Base-by-base conservation (phyloP, 2,113 vertebrate genomes). In the Melospiza georgiana region DNA sequence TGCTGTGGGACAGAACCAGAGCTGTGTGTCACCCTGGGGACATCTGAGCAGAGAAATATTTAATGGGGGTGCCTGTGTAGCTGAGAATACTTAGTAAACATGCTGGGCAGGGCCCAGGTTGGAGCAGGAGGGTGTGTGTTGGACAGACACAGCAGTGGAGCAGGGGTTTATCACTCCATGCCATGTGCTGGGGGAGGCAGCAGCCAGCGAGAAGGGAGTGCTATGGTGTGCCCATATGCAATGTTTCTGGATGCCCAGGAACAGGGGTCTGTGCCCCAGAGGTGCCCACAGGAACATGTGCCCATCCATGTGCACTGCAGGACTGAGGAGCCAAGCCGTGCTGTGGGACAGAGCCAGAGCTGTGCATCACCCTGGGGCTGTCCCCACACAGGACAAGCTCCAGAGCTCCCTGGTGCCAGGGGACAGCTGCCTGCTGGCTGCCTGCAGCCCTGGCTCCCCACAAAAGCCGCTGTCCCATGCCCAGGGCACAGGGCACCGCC, bases 401-500 rank as follows among this genome's bases (percentile, higher is more conserved):
- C 92, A 88, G 68, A 88, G 68, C 65, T 87, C 39, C 52, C 66
- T 3, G 1, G 15, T 75, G 85, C 75, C 59, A 63, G 24, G 44
- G 59, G 8, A 67, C 28, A 24, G 51, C 33, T 80, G 59, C 63
- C 75, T 87, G 79, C 63, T 74, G 69, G 65, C 78, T 83, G 69
- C 37, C 65, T 89, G 84, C 76, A 59, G 73, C 57, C 9, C 11
- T 1, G 2, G 25, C 55, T 93, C 37, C 58, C 35, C 73, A 71
- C 31, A 33, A 16, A 66, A 71, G 14, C 35, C 74, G 10, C 57
- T 59, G 43, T 49, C 15, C 43, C 43, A 41, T 8, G 4, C 16
- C 18, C 37, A 15, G 71, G 71, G 39, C 57, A 30, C 0, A 0
- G 35, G 48, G 46, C 59, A 30, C 3, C 3, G 5, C 69, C 2